Conservation (phyloP, 1,140 invertebrate species). For the Nasonia vitripennis region DNA sequence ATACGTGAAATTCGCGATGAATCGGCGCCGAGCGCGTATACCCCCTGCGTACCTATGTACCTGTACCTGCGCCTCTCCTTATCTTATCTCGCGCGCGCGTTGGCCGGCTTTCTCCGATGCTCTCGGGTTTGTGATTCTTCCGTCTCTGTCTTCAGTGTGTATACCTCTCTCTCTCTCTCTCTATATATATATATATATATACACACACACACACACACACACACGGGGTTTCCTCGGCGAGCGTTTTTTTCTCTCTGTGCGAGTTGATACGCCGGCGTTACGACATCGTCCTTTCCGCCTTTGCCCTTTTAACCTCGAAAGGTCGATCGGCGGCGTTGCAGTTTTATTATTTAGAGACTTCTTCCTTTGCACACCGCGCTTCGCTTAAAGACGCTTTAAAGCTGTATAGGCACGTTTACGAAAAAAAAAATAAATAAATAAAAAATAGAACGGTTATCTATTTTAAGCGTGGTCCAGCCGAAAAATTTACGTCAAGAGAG, state of each 20-base stretch:
- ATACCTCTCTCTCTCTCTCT: no score
- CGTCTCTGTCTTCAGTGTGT: neutral
- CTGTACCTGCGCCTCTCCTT: neutral
- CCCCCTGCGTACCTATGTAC: slow-evolving; percentile 8
- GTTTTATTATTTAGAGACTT: neutral
- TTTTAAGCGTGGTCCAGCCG: no score
- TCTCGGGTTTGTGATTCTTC: neutral
- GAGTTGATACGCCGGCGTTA: slow-evolving; percentile 36
- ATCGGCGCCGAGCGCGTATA: neutral
- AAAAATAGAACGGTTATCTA: no score
- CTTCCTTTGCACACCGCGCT: neutral
- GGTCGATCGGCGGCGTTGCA: slow-evolving; percentile 3
- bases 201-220: neutral
- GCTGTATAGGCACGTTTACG: no score
- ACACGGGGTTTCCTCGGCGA: neutral
- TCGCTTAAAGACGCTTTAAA: no score
- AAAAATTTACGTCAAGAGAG: no score
- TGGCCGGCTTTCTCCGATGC: neutral
- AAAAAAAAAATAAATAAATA: no score
- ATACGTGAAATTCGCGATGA: slow-evolving; percentile 55
- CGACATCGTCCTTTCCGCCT: slow-evolving; percentile 31
- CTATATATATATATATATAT: neutral
- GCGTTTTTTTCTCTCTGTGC: neutral
- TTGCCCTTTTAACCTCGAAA: slow-evolving; percentile 54
- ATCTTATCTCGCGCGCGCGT: slow-evolving; percentile 8